Evolutionary conservation across 2,888 invertebrate species (phyloP), one percentile per base, ranked within the genome.

Genomic region (Sesia apiformis): DNA sequence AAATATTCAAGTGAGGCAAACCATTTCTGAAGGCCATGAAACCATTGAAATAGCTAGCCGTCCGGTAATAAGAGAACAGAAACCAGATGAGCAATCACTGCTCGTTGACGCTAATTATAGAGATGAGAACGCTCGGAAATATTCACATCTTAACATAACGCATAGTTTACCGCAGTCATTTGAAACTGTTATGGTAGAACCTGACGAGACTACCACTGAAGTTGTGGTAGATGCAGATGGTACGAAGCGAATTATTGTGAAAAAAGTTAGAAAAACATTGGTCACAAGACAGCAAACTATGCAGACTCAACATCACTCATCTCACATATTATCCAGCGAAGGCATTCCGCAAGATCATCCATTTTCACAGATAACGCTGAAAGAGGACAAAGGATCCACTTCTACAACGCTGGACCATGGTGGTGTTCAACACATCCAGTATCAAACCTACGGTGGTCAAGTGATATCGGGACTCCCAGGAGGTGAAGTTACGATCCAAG

Each of bases 171-270:
- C 95, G 0, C 94, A 94, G 65, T 91, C 95, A 0, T 96, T 95
- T 69, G 95, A 96, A 78, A 95, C 96, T 0, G 91, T 95, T 4
- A 92, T 96, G 73, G 92, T 94, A 0, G 95, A 96, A 74, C 96
- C 96, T 0, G 95, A 95, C 74, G 94, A 95, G 72, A 94, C 95
- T 2, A 95, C 94, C 0, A 96, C 95, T 0, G 94, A 95, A 81
- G 94, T 95, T 3, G 91, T 94, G n/a, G 92, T 94, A 0, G 95
- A 95, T 66, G 92, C 95, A 23, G 95, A 96, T 73, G 96, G 96
- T 4, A 94, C 94, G 0, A 95, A 94, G 69, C 90, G 94, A 62
- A 95, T 96, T 53, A 94, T 96, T 56, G 93, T 96, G 0, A 93
- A 91, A 61, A 95, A 94, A 78, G 74, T 94, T 4, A 91, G 94